These are phyloP conservation scores for Chaetodon trifascialis DNA, from an alignment of 2,113 vertebrate genomes.

Conservation along the genomic window DNA sequence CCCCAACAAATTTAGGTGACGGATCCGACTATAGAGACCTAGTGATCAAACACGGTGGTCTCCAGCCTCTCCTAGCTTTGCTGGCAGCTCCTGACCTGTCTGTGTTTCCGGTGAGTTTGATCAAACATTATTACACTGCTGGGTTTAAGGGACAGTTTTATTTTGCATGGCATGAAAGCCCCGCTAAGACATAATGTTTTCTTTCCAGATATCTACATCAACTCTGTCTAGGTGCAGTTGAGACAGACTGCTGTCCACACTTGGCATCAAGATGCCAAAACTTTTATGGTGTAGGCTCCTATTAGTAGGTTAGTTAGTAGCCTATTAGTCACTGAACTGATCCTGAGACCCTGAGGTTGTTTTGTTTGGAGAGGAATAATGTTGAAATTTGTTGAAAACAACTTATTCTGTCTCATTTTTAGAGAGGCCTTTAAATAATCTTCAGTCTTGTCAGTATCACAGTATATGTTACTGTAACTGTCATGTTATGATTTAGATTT, in stretches of 20 bases:
- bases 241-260: not conserved
- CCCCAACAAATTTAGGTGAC: conserved; percentile 85
- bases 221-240: not conserved
- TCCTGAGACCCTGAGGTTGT: too few species aligned
- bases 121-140: not conserved
- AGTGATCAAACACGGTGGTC: conserved; percentile 92
- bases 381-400: not conserved
- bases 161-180: not conserved
- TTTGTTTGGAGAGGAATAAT: too few species aligned
- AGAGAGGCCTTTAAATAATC: not conserved
- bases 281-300: too few species aligned
- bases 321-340: too few species aligned
- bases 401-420: not conserved
- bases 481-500: not conserved
- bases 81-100: conserved; percentile 88
- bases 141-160: not conserved
- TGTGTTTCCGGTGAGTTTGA: conserved; percentile 87
- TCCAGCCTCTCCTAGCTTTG: conserved; percentile 87
- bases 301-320: too few species aligned
- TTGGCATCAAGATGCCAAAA: not conserved
- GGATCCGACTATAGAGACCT: conserved; percentile 90
- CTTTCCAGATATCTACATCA: not conserved
- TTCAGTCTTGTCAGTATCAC: too few species aligned
- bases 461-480: not conserved
- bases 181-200: not conserved